Conservation (phyloP, 2,797 vertebrate species). For the Rhynchotus rufescens region DNA sequence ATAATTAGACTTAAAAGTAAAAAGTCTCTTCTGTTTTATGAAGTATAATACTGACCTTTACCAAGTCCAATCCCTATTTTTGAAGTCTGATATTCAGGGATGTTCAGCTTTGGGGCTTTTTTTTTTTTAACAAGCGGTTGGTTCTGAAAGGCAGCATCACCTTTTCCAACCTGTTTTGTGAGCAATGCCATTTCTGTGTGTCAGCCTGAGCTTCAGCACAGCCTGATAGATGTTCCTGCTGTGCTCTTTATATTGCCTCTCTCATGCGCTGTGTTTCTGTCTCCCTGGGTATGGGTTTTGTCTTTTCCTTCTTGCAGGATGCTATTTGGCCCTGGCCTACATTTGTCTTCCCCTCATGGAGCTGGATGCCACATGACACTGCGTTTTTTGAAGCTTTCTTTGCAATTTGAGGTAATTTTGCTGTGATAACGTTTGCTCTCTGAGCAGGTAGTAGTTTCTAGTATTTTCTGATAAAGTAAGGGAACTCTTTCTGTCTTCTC, state of each 20-base stretch:
- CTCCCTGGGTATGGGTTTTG: not conserved
- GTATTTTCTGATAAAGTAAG: not conserved
- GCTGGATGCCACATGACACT: not conserved
- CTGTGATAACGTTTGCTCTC: not conserved
- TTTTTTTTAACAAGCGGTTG: slow-evolving; percentile 3
- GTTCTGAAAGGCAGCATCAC: not conserved
- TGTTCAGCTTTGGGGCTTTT: not conserved
- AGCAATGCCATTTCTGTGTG: slow-evolving; percentile 4
- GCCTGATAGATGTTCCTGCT: not conserved
- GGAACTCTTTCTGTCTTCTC: not conserved
- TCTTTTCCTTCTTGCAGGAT: not conserved
- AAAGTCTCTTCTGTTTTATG: slow-evolving; percentile 42
- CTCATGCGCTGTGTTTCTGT: not conserved
- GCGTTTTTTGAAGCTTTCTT: not conserved
- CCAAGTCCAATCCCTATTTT: slow-evolving; percentile 24
- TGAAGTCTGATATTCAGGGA: slow-evolving; percentile 21
- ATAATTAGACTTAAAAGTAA: slow-evolving; percentile 61
- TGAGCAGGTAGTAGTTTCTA: not conserved
- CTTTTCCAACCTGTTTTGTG: slow-evolving; percentile 5
- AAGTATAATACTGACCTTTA: slow-evolving; percentile 63
- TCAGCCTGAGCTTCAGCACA: not conserved
- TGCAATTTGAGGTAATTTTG: not conserved
- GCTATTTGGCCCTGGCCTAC: not conserved
- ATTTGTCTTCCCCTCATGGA: not conserved
- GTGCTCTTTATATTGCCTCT: not conserved